Base-by-base conservation (phyloP, 2,888 invertebrate species). In the Eristalis pertinax region DNA sequence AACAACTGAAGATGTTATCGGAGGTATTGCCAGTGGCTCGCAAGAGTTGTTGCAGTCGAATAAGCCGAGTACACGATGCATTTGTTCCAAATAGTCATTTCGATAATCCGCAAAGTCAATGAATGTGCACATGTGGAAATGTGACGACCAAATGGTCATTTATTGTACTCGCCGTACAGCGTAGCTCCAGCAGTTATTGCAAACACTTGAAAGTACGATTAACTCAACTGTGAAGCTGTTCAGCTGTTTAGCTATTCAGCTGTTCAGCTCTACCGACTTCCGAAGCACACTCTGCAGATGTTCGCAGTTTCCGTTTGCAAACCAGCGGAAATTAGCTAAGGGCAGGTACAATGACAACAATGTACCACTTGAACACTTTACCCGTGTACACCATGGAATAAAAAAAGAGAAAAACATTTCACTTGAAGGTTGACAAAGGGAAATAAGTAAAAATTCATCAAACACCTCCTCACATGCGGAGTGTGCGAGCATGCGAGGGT, bases 281-380 rank as follows among this genome's bases (percentile, higher is more conserved):
- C 50, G 19, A 50, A 24, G 43, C 63, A 69, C 56, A 50, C 63
- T 68, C 29, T 56, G 63, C 80, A 38, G 80, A 74, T 69, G 80
- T 74, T 63, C 63, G 63, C 68, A 64, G 68, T 50, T 72, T 13
- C 43, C 60, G 60, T 79, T 65, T 72, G 72, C 79, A 60, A 50
- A 50, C 8, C 19, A 50, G 50, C 67, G 41, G 29, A 72, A 65
- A 72, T 79, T 79, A 79, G 72, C 65, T 41, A 67, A 79, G 41
- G 72, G 65, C 64, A 78, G 63, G 24, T 69, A 78, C 35, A 69
- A 77, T 69, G 63, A 70, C 38, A 78, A 78, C 78, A 78, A 78
- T 78, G 64, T 56, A 64, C 70, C 56, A 69, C 70, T 78, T 72
- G 65, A 78, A 78, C 65, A 78, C 78, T 70, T 78, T 65, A 26